Evolutionary conservation across 2,888 invertebrate genomes (phyloP), one percentile per base, ranked within the genome.

Genomic region (Bombyx huttoni): DNA sequence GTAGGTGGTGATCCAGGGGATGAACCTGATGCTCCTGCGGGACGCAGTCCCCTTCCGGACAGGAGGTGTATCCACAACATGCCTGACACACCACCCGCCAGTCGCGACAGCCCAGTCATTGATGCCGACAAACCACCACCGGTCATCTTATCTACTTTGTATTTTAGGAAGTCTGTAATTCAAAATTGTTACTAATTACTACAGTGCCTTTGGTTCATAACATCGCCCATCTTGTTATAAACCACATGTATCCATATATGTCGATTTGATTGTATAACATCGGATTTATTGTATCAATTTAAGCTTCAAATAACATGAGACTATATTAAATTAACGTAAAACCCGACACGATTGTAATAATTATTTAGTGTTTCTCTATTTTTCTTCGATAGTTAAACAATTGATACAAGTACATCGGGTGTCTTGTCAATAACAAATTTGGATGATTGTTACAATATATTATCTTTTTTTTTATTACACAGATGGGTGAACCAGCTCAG

Each of bases 31-130:
- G 92, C 91, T 0, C 92, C 91, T 24, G 95, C 91, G 14, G 95
- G 92, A 64, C 96, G 90, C 12, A 97, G 89, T 8, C 96, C 96
- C 57, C 97, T 92, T 1, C 97, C 97, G 1, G 96, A 96, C 47
- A 97, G 79, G 51, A 97, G 83, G 73, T 97, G 97, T 13, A 97
- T 94, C 95, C 96, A 96, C 7, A 97, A 87, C 90, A 97, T 92
- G 8, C 97, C 97, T 51, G 95, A 96, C 12, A 96, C 91, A 0
- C 91, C 88, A 56, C 78, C 88, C 48, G 86, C 73, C 1, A 88
- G 65, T 1, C 89, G 84, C 1, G 90, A 86, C 35, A 89, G 61
- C 10, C 90, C 89, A 1, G 90, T 88, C 78, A 90, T 91, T 49
- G 90, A 91, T 48, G 89, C 89, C 51, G 91, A 91, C 48, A 91